A percentile compares a stretch with the other conserved stretches of the same genome.
Conservation (phyloP, 2,797 vertebrate species). For the Channallabes apus region DNA sequence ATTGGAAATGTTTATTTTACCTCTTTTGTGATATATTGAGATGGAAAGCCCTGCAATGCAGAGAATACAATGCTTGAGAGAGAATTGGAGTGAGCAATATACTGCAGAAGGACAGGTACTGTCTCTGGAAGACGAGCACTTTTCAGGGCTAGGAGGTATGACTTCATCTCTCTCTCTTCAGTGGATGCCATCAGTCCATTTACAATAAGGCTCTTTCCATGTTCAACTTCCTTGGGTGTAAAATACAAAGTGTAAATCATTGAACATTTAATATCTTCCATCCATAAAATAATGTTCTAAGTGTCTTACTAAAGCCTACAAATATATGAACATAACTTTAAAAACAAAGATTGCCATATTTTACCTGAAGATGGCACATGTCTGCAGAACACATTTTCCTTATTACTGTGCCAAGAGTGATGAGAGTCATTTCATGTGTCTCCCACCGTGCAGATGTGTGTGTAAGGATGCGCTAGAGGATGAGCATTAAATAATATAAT, state of each 20-base stretch:
- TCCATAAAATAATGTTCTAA: background rate
- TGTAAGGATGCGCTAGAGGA: slow-evolving; percentile 35
- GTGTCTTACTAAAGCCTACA: background rate
- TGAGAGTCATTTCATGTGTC: slow-evolving; percentile 32
- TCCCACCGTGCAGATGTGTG: slow-evolving; percentile 12
- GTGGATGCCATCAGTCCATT: slow-evolving; percentile 27
- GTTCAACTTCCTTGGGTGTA: slow-evolving; percentile 23
- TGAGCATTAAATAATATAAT: background rate
- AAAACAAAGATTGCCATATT: background rate
- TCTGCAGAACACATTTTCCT: slow-evolving; percentile 43
- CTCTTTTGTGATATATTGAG: slow-evolving; percentile 40
- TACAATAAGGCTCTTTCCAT: slow-evolving; percentile 29
- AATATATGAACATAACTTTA: background rate
- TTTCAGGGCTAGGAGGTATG: slow-evolving; percentile 43
- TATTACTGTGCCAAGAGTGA: slow-evolving; percentile 41
- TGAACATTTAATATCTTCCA: background rate
- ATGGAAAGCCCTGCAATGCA: slow-evolving; percentile 32
- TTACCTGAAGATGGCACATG: slow-evolving; percentile 41
- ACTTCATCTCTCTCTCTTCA: slow-evolving; percentile 32
- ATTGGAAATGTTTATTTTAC: background rate
- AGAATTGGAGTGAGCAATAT: slow-evolving; percentile 34
- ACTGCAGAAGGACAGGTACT: slow-evolving; percentile 35
- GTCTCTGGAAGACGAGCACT: slow-evolving; percentile 44
- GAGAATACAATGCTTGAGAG: slow-evolving; percentile 36
- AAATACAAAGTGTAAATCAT: background rate